Evolutionary conservation across 2,888 invertebrate species (phyloP), one percentile per base, ranked within the genome.

Genomic region (Gonocerus acuteangulatus): DNA sequence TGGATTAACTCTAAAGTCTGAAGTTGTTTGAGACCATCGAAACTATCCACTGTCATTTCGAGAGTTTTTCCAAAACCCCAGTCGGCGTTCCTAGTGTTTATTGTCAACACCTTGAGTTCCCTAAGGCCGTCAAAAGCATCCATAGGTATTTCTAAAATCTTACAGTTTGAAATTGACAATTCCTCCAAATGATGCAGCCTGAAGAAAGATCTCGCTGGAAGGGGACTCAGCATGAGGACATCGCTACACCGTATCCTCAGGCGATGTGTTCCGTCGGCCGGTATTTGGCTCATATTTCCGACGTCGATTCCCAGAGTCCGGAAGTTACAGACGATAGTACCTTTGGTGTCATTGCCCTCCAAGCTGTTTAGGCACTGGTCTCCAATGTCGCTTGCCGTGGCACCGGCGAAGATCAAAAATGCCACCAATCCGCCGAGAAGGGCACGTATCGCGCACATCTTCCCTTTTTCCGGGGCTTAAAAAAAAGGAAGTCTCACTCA

Each of bases 121-220:
- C 80, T 80, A 39, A 94, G 78, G 32, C 90, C 89, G 70, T 86
- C 83, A 73, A 95, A 90, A 18, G 89, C 82, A 68, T 85, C 84
- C 27, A 84, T 80, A 27, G 88, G 86, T 68, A 92, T 76, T 63
- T 83, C 82, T 63, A 88, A 78, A 65, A 92, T 77, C 75, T 92
- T 92, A 76, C 91, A 92, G 69, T 86, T 83, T 70, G 80, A 84
- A 70, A 93, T 79, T 67, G 82, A 79, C 61, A 93, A 76, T 68
- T 89, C 87, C 68, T 84, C 84, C 42, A 93, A 79, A 69, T 85
- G 83, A 70, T 82, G 82, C 42, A 91, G 77, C 11, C 86, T 78
- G 66, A 82, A 82, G 74, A 89, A 87, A 68, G 83, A 83, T 67
- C 84, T 84, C 9, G 82, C 79, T 61, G 84, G 79, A 65, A 92